phyloP scores from a whole-genome alignment of 1,140 invertebrate species.

The Paramacrobiotus metropolitanus region DNA sequence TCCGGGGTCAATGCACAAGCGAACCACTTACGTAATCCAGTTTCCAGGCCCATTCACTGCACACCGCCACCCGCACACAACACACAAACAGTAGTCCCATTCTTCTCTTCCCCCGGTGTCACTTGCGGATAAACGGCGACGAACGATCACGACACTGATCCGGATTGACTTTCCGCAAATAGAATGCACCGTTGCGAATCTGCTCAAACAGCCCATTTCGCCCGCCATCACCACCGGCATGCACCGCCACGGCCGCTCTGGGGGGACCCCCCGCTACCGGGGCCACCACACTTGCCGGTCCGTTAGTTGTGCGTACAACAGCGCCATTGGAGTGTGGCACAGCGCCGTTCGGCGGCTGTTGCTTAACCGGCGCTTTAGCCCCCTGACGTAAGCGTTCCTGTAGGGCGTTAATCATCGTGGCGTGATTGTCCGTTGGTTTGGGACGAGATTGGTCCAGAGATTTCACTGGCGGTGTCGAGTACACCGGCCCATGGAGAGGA shows the following conservation, averaged over 20 bases:
- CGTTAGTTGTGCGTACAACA: too few relatives aligned
- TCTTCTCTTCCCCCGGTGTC: too few relatives aligned
- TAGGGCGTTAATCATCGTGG: background rate
- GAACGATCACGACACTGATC: conserved; percentile 3
- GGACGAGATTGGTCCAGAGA: background rate
- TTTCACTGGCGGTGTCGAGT: background rate
- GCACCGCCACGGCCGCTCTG: background rate
- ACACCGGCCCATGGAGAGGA: background rate
- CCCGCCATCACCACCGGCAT: background rate
- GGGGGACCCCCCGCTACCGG: too few relatives aligned
- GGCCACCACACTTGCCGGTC: too few relatives aligned
- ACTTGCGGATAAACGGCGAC: background rate
- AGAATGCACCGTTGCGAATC: background rate
- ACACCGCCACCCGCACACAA: too few relatives aligned
- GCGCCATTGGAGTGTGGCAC: too few relatives aligned
- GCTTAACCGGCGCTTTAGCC: background rate
- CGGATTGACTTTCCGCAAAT: background rate
- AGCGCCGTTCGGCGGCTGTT: too few relatives aligned
- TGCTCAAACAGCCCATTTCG: background rate
- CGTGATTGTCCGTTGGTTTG: background rate
- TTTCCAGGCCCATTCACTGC: too few relatives aligned
- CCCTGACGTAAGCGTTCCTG: background rate
- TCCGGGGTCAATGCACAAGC: too few relatives aligned
- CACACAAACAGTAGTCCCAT: too few relatives aligned
- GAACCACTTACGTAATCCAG: too few relatives aligned